phyloP scores from a whole-genome alignment of 92 coral and sea anemone genomes.

The Palythoa caribaeorum region DNA sequence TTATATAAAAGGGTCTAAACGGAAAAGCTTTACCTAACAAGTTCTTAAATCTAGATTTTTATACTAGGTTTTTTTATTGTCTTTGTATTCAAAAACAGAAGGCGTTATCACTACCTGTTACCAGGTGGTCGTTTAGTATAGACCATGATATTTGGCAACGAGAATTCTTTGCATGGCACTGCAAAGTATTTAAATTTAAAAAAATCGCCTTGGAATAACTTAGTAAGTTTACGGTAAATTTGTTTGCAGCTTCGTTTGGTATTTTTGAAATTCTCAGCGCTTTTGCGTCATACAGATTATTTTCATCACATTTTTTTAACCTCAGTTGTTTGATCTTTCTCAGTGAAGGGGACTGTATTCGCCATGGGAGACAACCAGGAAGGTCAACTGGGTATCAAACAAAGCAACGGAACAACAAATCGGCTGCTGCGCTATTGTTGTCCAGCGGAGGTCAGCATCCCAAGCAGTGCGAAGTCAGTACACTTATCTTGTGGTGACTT shows the following conservation, averaged over 20 bases:
- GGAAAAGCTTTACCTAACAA: no score
- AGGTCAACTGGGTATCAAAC: slow-evolving; percentile 87
- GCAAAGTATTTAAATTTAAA: no score
- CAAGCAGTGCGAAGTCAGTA: slow-evolving; percentile 69
- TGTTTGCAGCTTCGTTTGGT: background rate
- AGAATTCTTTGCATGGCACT: no score
- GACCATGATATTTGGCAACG: no score
- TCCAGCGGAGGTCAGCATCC: slow-evolving; percentile 80
- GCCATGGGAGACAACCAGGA: slow-evolving; percentile 92
- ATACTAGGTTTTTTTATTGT: no score
- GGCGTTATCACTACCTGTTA: no score
- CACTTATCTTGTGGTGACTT: slow-evolving; percentile 90
- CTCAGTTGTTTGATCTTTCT: background rate
- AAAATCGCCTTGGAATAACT: background rate
- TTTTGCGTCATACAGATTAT: background rate
- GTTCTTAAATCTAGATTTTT: no score
- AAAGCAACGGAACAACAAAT: slow-evolving; percentile 68
- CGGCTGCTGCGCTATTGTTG: slow-evolving; percentile 65
- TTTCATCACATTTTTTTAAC: no score
- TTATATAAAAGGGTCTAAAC: no score
- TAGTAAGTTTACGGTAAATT: no score
- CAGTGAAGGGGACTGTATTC: slow-evolving; percentile 83
- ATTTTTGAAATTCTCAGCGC: background rate
- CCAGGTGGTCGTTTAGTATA: no score
- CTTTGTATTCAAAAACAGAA: no score